A percentile compares a stretch with the other conserved stretches of the same genome.
phyloP scores from a whole-genome alignment of 2,888 invertebrate genomes.

The Helleia helle region DNA sequence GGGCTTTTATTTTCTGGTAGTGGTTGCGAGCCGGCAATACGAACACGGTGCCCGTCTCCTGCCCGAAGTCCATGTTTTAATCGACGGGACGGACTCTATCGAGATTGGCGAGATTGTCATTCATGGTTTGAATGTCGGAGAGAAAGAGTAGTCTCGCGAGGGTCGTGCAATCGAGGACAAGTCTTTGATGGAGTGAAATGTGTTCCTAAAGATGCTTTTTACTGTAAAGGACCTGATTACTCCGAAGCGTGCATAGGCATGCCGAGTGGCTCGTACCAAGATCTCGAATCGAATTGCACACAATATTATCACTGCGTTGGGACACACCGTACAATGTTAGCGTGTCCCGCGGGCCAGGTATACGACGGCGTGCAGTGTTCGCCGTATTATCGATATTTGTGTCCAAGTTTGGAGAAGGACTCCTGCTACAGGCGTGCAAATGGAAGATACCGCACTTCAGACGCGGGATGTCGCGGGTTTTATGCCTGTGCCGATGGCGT shows the following conservation, averaged over 20 bases:
- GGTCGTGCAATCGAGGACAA: conserved; percentile 55
- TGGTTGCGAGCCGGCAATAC: conserved; percentile 59
- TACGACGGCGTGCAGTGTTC: conserved; percentile 64
- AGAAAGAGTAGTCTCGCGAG: conserved; percentile 54
- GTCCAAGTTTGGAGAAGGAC: conserved; percentile 62
- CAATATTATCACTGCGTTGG: conserved; percentile 67
- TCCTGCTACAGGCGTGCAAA: conserved; percentile 68
- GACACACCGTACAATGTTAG: conserved; percentile 44
- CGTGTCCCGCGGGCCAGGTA: conserved; percentile 49
- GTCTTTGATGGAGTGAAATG: conserved; percentile 69
- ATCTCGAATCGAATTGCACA: conserved; percentile 65
- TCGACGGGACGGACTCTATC: conserved; percentile 53
- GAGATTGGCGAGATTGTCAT: conserved; percentile 60
- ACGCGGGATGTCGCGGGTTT: conserved; percentile 73
- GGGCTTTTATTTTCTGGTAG: conserved; percentile 66
- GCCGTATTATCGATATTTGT: conserved; percentile 40
- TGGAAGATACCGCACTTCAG: conserved; percentile 67
- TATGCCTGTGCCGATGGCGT: conserved; percentile 71
- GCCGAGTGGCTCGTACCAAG: conserved; percentile 71
- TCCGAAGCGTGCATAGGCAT: conserved; percentile 56
- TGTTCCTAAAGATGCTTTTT: conserved; percentile 43
- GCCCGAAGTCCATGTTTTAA: conserved; percentile 61
- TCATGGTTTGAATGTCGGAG: conserved; percentile 67
- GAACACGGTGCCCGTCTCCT: conserved; percentile 57
- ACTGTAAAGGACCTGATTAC: conserved; percentile 59